phyloP scores from a whole-genome alignment of 2,113 vertebrate genomes.

The Paramormyrops kingsleyae region DNA sequence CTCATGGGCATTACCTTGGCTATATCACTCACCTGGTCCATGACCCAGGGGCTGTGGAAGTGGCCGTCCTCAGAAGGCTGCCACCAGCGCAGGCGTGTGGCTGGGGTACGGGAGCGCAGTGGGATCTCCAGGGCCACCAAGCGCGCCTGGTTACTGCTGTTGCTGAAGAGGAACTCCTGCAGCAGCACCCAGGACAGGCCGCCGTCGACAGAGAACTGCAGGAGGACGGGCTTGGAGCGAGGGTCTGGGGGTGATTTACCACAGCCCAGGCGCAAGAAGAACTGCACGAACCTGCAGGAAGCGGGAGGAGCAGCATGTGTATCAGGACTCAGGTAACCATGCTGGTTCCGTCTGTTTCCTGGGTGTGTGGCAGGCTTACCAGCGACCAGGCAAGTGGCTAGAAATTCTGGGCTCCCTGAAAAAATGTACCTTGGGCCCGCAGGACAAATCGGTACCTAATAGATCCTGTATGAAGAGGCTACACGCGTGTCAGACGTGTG shows the following conservation, averaged over 20 bases:
- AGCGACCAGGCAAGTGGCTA: not conserved
- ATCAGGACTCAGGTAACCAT: not conserved
- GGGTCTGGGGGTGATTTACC: slow-evolving; percentile 90
- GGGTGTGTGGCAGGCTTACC: not conserved
- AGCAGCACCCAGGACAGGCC: slow-evolving; percentile 85
- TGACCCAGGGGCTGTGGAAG: slow-evolving; percentile 96
- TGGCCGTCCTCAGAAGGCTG: slow-evolving; percentile 90
- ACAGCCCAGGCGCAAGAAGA: slow-evolving; percentile 93
- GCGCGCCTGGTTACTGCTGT: slow-evolving; percentile 87
- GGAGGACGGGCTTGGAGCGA: slow-evolving; percentile 86
- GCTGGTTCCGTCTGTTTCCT: not conserved
- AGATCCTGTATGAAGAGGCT: not conserved
- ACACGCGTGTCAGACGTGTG: not conserved
- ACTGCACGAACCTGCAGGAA: slow-evolving; percentile 85
- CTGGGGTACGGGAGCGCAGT: slow-evolving; percentile 73
- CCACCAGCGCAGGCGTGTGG: slow-evolving; percentile 93
- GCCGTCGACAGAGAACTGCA: slow-evolving; percentile 88
- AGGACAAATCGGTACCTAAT: not conserved
- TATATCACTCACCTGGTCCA: slow-evolving; percentile 67
- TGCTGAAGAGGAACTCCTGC: slow-evolving; percentile 95
- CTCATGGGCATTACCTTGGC: not conserved
- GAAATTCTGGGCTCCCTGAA: not conserved
- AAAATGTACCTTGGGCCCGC: not conserved
- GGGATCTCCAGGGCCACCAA: slow-evolving; percentile 91
- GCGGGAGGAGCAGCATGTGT: not conserved